Evolutionary conservation across 2,888 invertebrate species (phyloP).

Genomic region (Sinotaia quadrata): DNA sequence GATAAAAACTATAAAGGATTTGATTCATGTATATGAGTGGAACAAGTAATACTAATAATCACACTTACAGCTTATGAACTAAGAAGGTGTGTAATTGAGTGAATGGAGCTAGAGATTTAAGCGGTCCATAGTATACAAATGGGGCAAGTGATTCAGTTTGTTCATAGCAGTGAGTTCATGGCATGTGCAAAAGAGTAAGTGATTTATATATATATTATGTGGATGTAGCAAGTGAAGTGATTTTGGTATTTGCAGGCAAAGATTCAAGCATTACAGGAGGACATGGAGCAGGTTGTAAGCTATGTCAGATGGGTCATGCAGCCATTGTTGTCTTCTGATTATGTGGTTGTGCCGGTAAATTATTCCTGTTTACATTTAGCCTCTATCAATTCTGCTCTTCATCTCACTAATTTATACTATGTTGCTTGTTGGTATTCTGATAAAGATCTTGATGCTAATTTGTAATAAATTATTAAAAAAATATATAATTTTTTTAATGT

Average conservation of each 20-base stretch:
- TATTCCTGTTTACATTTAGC: neutral
- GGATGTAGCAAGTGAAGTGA: no score
- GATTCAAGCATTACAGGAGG: slow-evolving; percentile 47
- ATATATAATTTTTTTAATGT: neutral
- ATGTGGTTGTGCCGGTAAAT: slow-evolving; percentile 60
- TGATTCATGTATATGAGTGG: no score
- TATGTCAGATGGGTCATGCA: slow-evolving; percentile 61
- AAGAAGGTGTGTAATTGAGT: no score
- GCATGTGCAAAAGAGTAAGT: no score
- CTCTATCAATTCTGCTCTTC: neutral
- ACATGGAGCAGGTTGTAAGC: slow-evolving; percentile 52
- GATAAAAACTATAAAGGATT: no score
- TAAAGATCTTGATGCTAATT: neutral
- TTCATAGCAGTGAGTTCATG: no score
- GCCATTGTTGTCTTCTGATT: slow-evolving; percentile 52
- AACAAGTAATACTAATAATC: no score
- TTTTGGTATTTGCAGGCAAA: slow-evolving; percentile 38
- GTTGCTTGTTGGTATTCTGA: neutral
- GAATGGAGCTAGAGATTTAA: no score
- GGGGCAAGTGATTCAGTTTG: no score
- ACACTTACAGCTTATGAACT: no score
- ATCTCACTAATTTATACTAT: neutral
- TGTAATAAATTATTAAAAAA: neutral
- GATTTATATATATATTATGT: no score
- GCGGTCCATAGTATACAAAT: no score